Base-by-base conservation (phyloP, 2,888 invertebrate species). In the Sarcophaga subvicina region DNA sequence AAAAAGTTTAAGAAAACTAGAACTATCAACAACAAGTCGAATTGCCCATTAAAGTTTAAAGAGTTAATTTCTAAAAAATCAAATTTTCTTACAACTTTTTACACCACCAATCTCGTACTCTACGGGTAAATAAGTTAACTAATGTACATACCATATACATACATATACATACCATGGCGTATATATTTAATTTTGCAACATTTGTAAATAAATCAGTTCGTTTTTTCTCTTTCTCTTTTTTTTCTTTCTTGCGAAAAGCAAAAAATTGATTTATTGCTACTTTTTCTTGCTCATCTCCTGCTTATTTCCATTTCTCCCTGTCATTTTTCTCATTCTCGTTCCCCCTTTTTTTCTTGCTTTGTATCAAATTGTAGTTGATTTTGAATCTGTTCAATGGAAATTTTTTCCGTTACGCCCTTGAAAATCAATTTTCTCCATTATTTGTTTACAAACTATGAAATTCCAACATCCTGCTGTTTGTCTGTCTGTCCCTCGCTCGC, bases 351-450 rank as follows among this genome's bases (percentile, higher is more conserved):
- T 49, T 12, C 12, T 11, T 11, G 3, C 11, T 49, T 49, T 54
- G 37, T 10, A 37, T 37, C 37, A 37, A 37, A 37, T 37, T 37
- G 37, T 37, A 37, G 37, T 37, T 37, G 37, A 37, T 37, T 37
- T 37, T 37, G 37, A 37, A 37, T 37, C 37, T 37, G 37, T 54
- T 54, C 54, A 54, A 54, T 54, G 17, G 12, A 54, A 3, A 22
- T 69, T 69, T 49, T 10, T 5, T 62, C 20, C 59, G 71, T 81
- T 69, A 75, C 85, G 81, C 78, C 78, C 85, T 81, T 85, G 85
- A 81, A 81, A 81, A 78, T 70, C 77, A 85, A 81, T 81, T 73
- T 81, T 81, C 81, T 81, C 77, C 78, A 73, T 85, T 85, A 85
- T 69, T 81, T 85, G 63, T 69, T 85, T 85, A 69, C 73, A 81